Base-by-base conservation (phyloP, 2,113 vertebrate genomes). In the Percina caprodes region DNA sequence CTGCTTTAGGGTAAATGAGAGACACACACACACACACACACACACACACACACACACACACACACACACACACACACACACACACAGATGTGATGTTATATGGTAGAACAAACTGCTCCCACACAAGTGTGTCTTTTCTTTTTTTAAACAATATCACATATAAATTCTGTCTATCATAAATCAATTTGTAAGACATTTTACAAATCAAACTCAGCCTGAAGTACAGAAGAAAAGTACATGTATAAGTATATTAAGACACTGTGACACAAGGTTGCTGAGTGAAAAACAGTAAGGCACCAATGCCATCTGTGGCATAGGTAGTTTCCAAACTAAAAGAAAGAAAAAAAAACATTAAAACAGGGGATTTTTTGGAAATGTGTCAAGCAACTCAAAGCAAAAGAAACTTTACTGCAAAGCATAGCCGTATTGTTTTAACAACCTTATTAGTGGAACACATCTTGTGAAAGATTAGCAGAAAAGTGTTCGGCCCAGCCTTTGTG, bases 211-310 rank as follows among this genome's bases (percentile, higher is more conserved):
- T 72, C 70, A 73, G 42, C 54, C 30, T 78, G 45, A 87, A 88
- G 69, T 89, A 87, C 87, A 92, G 85, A 87, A 75, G 78, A 78
- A 80, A 85, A 69, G 60, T 83, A 89, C 63, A 94, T 84, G 85
- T 87, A 93, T 84, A 83, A 80, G 77, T 90, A 91, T 87, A 85
- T 88, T 93, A 90, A 95, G 90, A 95, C 86, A 93, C 60, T 15
- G 67, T 80, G 89, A 95, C 89, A 94, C 88, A 77, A 92, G 79
- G 82, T 94, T 91, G 82, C 93, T 92, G 89, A 95, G 94, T 88
- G 80, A 85, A 89, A 94, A 94, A 94, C 94, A 93, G 88, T 94
- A 97, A 96, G 95, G 96, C 96, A 96, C 94, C 94, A 84, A 96
- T 91, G 93, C 90, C 94, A 82, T 92, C 91, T 84, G 94, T 93